Evolutionary conservation across 2,113 vertebrate genomes (phyloP), one percentile per base, ranked within the genome.

Genomic region (Alethe diademata): DNA sequence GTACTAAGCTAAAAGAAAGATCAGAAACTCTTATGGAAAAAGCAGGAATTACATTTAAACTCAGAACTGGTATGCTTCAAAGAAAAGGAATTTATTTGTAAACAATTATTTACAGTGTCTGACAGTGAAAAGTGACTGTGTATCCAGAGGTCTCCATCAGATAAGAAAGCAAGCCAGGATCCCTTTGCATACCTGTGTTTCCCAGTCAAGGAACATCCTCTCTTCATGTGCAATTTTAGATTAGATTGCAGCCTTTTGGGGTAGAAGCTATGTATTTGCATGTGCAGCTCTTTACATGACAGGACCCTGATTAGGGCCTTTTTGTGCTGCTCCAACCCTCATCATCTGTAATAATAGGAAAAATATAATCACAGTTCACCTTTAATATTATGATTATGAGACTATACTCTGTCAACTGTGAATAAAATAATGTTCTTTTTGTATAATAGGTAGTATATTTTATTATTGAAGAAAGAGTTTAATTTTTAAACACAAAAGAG

Each of bases 381-480:
- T 95, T 85, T 83, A 78, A 31, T 88, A 83, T 82, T 48, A 74
- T 61, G 62, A 74, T 78, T 79, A 57, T 80, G 48, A 5, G 2
- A 51, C 65, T 92, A 33, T 88, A 54, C 15, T 93, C 78, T 96
- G 61, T 95, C 91, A 96, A 80, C 54, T 74, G 20, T 92, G 80
- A 87, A 90, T 67, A 85, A 92, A 84, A 79, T 43, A 56, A 90
- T 61, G 74, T 89, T 23, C 45, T 90, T 91, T 79, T 92, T 95
- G 92, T 95, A 84, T 78, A 88, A 88, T 67, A 95, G 40, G 80
- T 57, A 89, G 90, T 90, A 86, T 75, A 88, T 96, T 95, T 97
- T 92, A 66, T 90, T 95, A 93, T 75, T 87, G 86, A 91, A 93
- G 67, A 75, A 67, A 78, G 4, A 66, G 74, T 96, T 86, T 72